A percentile compares a stretch with the other conserved stretches of the same genome.
These are phyloP conservation scores for Frankliniella fusca DNA, from an alignment of 2,888 invertebrate species.

Conservation along the genomic window DNA sequence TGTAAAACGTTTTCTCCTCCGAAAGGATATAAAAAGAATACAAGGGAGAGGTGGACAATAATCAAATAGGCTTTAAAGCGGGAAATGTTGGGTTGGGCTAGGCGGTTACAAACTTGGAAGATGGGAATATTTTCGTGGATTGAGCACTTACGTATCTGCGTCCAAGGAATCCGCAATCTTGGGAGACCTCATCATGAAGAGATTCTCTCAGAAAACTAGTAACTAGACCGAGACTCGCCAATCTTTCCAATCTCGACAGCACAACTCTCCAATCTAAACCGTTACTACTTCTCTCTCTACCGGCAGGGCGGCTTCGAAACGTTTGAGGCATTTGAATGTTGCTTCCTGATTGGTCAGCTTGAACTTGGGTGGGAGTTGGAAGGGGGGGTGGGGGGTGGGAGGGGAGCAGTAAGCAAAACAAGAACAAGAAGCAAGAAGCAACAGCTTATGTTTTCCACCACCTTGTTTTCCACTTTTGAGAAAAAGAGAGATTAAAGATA, in stretches of 20 bases:
- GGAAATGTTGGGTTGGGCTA: neutral
- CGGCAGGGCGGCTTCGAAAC: neutral
- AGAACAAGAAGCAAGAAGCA: too few relatives aligned
- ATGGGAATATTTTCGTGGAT: neutral
- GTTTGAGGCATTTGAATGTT: neutral
- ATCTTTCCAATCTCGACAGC: neutral
- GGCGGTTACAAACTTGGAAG: neutral
- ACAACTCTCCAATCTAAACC: neutral
- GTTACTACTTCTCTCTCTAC: neutral
- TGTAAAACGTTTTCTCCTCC: neutral
- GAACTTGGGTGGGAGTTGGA: too few relatives aligned
- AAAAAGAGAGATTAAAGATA: too few relatives aligned
- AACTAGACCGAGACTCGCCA: neutral
- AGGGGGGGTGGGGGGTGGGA: too few relatives aligned
- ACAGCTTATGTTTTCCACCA: too few relatives aligned
- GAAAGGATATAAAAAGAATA: neutral
- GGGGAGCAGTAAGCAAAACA: too few relatives aligned
- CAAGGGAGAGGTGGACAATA: neutral
- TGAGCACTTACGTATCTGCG: neutral
- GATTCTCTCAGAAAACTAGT: too few relatives aligned
- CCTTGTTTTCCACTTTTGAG: too few relatives aligned
- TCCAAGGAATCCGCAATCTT: neutral
- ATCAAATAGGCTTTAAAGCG: neutral
- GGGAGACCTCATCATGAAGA: neutral
- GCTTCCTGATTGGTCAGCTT: too few relatives aligned